Conservation (phyloP, 2,113 vertebrate species). For the Larimichthys polyactis region DNA sequence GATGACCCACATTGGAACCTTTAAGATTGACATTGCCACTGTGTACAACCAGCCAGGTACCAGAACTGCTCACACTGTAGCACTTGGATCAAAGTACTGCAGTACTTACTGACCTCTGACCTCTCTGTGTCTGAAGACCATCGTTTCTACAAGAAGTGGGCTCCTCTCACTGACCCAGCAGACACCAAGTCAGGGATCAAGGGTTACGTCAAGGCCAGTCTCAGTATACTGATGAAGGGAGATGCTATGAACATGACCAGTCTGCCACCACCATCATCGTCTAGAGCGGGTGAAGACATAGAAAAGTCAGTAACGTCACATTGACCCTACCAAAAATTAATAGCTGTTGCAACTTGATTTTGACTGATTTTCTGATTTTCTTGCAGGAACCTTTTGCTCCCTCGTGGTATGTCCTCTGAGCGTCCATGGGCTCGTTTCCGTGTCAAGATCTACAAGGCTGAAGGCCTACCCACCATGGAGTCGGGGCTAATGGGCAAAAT, state of each 20-base stretch:
- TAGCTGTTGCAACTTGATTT: neutral
- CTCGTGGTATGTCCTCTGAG: constrained; percentile 88
- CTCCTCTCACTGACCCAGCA: constrained; percentile 90
- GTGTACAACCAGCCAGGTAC: constrained; percentile 93
- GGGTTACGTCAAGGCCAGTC: constrained; percentile 92
- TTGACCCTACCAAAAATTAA: no score
- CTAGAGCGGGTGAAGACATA: constrained; percentile 85
- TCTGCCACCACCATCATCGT: constrained; percentile 52
- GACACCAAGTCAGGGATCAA: constrained; percentile 92
- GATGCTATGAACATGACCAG: constrained; percentile 81
- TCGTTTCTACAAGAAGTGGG: constrained; percentile 96
- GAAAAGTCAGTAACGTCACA: constrained; percentile 87
- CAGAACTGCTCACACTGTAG: neutral
- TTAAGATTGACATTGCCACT: constrained; percentile 92
- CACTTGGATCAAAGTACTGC: neutral
- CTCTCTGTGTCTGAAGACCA: constrained; percentile 84
- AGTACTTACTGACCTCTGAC: constrained; percentile 11
- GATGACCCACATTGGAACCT: constrained; percentile 89
- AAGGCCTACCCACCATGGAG: constrained; percentile 92
- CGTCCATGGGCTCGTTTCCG: constrained; percentile 92
- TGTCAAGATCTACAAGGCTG: constrained; percentile 88
- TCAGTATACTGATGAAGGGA: constrained; percentile 88
- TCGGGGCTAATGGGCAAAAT: constrained; percentile 90
- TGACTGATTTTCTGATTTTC: constrained; percentile 5
- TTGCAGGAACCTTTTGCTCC: constrained; percentile 91